These are phyloP conservation scores for Elymnias hypermnestra DNA, from an alignment of 1,140 invertebrate species.

Conservation along the genomic window DNA sequence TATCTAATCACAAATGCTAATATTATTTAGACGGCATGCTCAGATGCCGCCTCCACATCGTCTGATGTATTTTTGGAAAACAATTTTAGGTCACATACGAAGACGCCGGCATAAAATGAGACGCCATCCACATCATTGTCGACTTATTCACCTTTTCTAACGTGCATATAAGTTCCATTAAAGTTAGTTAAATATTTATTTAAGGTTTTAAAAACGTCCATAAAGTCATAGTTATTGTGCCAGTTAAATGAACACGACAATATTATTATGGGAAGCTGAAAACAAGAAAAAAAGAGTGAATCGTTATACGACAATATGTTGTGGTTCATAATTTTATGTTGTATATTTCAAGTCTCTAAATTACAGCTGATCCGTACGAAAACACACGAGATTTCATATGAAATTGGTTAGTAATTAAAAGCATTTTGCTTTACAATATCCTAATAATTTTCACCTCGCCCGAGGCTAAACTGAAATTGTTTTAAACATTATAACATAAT, in stretches of 20 bases:
- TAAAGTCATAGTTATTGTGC: no score
- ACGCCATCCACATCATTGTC: slow-evolving; percentile 36
- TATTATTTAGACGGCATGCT: slow-evolving; percentile 38
- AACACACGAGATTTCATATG: slow-evolving; percentile 33
- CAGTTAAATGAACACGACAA: no score
- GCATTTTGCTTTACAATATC: neutral
- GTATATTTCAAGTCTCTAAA: neutral
- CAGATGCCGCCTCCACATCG: slow-evolving; percentile 37
- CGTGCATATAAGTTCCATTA: neutral
- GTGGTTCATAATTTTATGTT: slow-evolving; percentile 7
- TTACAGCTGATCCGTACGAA: slow-evolving; percentile 30
- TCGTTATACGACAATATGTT: no score
- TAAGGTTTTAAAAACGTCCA: no score
- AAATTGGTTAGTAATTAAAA: slow-evolving; percentile 40
- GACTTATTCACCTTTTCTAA: slow-evolving; percentile 17
- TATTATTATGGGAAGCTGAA: no score
- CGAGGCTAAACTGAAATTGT: neutral
- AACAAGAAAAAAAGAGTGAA: no score
- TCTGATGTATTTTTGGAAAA: slow-evolving; percentile 71
- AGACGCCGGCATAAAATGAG: slow-evolving; percentile 29
- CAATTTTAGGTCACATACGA: slow-evolving; percentile 61
- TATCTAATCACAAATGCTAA: slow-evolving; percentile 24
- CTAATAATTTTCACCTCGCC: slow-evolving; percentile 2
- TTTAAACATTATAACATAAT: no score
- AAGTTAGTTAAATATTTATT: neutral